These are phyloP conservation scores for Diabrotica balteata DNA, from an alignment of 2,888 invertebrate species.

Conservation along the genomic window DNA sequence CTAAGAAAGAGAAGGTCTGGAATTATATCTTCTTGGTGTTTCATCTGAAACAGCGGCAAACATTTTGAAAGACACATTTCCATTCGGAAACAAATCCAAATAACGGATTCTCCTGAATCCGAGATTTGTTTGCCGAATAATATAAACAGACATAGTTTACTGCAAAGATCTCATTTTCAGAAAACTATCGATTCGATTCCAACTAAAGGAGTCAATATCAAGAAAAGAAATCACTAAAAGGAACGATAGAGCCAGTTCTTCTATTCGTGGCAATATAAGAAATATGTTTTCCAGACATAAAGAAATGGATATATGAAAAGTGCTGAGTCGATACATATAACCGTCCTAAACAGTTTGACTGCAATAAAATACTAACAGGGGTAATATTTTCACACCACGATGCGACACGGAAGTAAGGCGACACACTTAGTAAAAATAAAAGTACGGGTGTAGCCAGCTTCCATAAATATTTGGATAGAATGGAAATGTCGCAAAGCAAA, in stretches of 20 bases:
- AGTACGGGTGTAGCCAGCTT: slow-evolving; percentile 44
- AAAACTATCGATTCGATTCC: too few relatives aligned
- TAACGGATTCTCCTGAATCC: too few relatives aligned
- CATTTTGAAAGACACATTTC: too few relatives aligned
- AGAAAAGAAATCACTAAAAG: too few relatives aligned
- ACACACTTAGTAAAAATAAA: slow-evolving; percentile 53
- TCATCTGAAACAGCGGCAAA: too few relatives aligned
- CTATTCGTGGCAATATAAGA: slow-evolving; percentile 23
- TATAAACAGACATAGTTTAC: too few relatives aligned
- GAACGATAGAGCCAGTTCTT: neutral
- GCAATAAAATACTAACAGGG: slow-evolving; percentile 42
- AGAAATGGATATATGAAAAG: slow-evolving; percentile 25
- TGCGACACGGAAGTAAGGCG: slow-evolving; percentile 15
- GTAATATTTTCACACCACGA: slow-evolving; percentile 39
- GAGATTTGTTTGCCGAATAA: too few relatives aligned
- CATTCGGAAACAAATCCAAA: too few relatives aligned
- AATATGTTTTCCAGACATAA: slow-evolving; percentile 28
- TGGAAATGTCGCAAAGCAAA: slow-evolving; percentile 48
- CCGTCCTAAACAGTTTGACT: slow-evolving; percentile 34
- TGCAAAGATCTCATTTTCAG: too few relatives aligned
- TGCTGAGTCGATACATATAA: slow-evolving; percentile 35
- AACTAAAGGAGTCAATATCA: too few relatives aligned
- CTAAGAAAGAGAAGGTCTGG: too few relatives aligned
- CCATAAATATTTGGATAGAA: slow-evolving; percentile 41
- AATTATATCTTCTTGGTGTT: too few relatives aligned